These are phyloP conservation scores for Pardalotus punctatus DNA, from an alignment of 2,113 vertebrate species.

Conservation along the genomic window DNA sequence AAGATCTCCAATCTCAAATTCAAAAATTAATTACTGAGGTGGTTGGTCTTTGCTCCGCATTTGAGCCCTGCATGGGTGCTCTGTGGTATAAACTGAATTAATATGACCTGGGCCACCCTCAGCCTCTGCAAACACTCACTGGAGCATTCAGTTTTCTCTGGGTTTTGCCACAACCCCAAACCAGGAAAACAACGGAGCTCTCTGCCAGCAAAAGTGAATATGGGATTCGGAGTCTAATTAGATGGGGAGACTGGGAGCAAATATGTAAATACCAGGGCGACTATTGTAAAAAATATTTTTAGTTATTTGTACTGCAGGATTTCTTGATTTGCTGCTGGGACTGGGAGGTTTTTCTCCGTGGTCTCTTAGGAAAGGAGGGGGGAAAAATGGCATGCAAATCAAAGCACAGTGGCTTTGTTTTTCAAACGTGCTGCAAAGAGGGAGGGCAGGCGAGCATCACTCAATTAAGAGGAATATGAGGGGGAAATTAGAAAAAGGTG, in stretches of 20 bases:
- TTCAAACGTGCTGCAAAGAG: not conserved
- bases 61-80: not conserved
- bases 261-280: conserved; percentile 30
- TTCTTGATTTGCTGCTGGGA: conserved; percentile 45
- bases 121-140: not conserved
- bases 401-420: not conserved
- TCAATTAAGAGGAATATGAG: not conserved
- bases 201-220: not conserved
- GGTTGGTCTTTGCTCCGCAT: not conserved
- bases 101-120: not conserved
- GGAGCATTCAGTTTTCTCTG: not conserved
- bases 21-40: not conserved
- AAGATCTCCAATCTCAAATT: not conserved
- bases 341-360: not conserved
- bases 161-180: not conserved
- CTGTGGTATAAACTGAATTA: not conserved
- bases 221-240: conserved; percentile 42
- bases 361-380: not conserved
- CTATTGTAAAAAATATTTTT: conserved; percentile 18
- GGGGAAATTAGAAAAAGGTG: not conserved
- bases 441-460: not conserved
- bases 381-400: not conserved
- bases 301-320: conserved; percentile 24
- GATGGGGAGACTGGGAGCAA: conserved; percentile 41
- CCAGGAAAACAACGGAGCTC: not conserved